Base-by-base conservation (phyloP, 2,113 vertebrate genomes). In the Desmodus rotundus region DNA sequence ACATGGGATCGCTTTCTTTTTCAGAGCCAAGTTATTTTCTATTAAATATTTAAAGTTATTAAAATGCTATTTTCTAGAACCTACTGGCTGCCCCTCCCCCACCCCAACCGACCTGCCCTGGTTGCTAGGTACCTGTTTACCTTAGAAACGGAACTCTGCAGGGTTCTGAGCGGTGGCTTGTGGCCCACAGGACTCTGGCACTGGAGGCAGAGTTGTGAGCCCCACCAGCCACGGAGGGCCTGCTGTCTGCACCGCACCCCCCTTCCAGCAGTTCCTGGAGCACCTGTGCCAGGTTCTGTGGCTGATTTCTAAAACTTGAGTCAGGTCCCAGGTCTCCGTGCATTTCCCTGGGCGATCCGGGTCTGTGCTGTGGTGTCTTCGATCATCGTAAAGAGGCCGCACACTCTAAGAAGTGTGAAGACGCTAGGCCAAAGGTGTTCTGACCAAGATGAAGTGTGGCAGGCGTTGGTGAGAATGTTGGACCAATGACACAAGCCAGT, bases 121-220 rank as follows among this genome's bases (percentile, higher is more conserved):
- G n/a, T 65, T 41, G 14, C 1, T 0, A 0, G n/a, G n/a, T 4
- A 17, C 2, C 20, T 52, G 45, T 63, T 61, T 61, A 61, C 58
- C 56, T 28, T 31, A 31, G 26, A 31, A 61, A 61, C 26, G 4
- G 58, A 58, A 58, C 58, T 61, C 26, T 73, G 17, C 13, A 41
- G 41, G 16, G 68, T 52, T 73, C 67, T 41, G 43, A 92, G 43
- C 0, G 0, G 26, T 41, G 43, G 47, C 12, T 8, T 33, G 33
- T 61, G 58, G 58, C 58, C 58, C 58, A 61, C 58, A 61, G 58
- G 11, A 61, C 58, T 13, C 58, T 61, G 24, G 58, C 58, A 61
- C 58, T 61, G 54, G 54, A 24, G 54, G 54, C 58, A 12, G 58
- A 61, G 58, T 26, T 31, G 26, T 61, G 58, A 28, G 4, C 26